Base-by-base conservation (phyloP, 2,888 invertebrate species). In the Cyaniris semiargus region DNA sequence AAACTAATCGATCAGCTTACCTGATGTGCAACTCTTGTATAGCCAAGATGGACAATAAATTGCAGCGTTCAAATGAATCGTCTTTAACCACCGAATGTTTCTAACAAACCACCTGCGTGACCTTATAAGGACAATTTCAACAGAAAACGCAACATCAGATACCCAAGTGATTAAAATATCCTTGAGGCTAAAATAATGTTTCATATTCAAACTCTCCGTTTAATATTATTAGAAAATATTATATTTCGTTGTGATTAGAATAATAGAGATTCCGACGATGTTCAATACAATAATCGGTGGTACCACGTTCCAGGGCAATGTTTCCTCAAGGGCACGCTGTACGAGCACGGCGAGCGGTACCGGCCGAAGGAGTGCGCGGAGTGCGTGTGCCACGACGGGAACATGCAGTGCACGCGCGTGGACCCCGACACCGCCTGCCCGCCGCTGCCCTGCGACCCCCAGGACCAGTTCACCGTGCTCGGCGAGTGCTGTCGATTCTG, bases 401-500 rank as follows among this genome's bases (percentile, higher is more conserved):
- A 95, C 84, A 97, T 97, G 96, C 95, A 95, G 85, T 98, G 98
- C 91, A 94, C 95, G 81, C 95, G 95, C 83, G 95, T 96, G 79
- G 96, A 97, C 88, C 96, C 96, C 53, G 95, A 96, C 84, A 95
- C 95, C 78, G 95, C 95, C 83, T 98, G 98, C 90, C 97, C 97
- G 75, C 94, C 95, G 83, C 95, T 98, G 83, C 95, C 96, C 77
- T 98, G 98, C 91, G 96, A 97, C 81, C 94, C 95, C 76, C 95
- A 95, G 80, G 95, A 97, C 86, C 97, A 97, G 91, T 96, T 98
- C 89, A 96, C 96, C 83, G 96, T 97, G 80, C 96, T 97, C 76
- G 97, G 97, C 79, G 97, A 97, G 89, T 98, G 98, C 94, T 98
- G 98, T 95, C 97, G 97, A 89, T 97, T 97, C 88, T 98, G 98